phyloP scores from a whole-genome alignment of 2,113 vertebrate genomes.

The Monarcha castaneiventris region DNA sequence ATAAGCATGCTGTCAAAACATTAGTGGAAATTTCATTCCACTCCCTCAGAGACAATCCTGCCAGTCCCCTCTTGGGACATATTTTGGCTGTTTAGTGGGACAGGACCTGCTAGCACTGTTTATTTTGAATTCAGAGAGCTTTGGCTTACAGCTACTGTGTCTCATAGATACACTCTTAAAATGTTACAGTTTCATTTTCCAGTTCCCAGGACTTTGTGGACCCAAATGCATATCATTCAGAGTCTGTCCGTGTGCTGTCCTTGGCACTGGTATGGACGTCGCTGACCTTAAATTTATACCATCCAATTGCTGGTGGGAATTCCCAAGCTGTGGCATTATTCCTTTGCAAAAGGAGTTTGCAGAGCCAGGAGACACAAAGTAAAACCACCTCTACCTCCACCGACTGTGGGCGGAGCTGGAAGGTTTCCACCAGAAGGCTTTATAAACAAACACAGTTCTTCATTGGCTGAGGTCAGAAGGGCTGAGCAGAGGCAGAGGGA shows the following conservation, averaged over 20 bases:
- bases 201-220: conserved; percentile 53
- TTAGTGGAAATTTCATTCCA: neutral
- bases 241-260: neutral
- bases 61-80: neutral
- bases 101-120: neutral
- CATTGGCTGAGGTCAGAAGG: neutral
- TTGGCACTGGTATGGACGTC: conserved; percentile 1
- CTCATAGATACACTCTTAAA: neutral
- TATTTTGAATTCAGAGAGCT: conserved; percentile 34
- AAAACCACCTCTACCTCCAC: neutral
- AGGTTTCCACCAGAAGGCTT: neutral
- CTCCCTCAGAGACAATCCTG: neutral
- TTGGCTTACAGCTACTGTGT: neutral
- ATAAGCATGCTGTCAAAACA: neutral
- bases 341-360: neutral
- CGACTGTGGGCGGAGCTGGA: neutral
- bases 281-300: neutral
- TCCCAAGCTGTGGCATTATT: neutral
- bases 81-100: neutral
- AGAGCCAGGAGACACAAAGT: neutral
- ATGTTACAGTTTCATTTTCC: neutral
- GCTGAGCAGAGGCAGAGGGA: neutral
- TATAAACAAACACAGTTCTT: neutral
- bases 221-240: neutral
- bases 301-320: neutral